These are phyloP conservation scores for Astreopora myriophthalma DNA, from an alignment of 64 coral and sea anemone genomes.

Conservation along the genomic window DNA sequence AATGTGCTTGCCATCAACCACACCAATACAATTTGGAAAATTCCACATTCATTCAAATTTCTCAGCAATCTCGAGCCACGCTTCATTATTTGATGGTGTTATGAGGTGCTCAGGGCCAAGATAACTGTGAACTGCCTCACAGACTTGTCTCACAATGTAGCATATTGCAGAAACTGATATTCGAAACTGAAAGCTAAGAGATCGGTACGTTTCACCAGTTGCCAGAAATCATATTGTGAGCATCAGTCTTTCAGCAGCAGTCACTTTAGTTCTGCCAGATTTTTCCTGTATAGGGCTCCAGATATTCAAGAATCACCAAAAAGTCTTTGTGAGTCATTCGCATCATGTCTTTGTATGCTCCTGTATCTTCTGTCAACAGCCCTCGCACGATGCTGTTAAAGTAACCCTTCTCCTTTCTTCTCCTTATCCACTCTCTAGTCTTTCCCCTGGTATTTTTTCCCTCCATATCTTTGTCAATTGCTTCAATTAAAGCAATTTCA, in stretches of 20 bases:
- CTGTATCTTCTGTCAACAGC: too few relatives aligned
- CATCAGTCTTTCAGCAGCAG: background rate
- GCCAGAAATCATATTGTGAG: conserved; percentile 27
- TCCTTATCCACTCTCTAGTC: too few relatives aligned
- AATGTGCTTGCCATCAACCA: conserved; percentile 67
- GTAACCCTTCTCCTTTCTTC: too few relatives aligned
- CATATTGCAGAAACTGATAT: conserved; percentile 1
- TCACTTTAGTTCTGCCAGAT: too few relatives aligned
- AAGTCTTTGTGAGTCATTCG: too few relatives aligned
- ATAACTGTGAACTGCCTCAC: conserved; percentile 2
- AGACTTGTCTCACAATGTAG: conserved; percentile 29
- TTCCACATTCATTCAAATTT: conserved; percentile 61
- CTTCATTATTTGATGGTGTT: conserved; percentile 30
- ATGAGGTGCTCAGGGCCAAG: conserved; percentile 53
- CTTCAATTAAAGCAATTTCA: too few relatives aligned
- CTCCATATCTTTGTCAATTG: too few relatives aligned
- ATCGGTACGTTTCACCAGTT: conserved; percentile 40
- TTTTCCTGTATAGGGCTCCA: too few relatives aligned
- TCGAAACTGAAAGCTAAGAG: conserved; percentile 20
- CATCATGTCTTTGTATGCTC: too few relatives aligned
- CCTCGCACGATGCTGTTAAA: too few relatives aligned
- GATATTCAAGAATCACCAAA: too few relatives aligned
- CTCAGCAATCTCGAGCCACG: conserved; percentile 44
- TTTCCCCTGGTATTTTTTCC: too few relatives aligned
- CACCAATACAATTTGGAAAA: conserved; percentile 69